Evolutionary conservation across 1,140 invertebrate genomes (phyloP), one percentile per base, ranked within the genome.

Genomic region (Ectropis grisescens): DNA sequence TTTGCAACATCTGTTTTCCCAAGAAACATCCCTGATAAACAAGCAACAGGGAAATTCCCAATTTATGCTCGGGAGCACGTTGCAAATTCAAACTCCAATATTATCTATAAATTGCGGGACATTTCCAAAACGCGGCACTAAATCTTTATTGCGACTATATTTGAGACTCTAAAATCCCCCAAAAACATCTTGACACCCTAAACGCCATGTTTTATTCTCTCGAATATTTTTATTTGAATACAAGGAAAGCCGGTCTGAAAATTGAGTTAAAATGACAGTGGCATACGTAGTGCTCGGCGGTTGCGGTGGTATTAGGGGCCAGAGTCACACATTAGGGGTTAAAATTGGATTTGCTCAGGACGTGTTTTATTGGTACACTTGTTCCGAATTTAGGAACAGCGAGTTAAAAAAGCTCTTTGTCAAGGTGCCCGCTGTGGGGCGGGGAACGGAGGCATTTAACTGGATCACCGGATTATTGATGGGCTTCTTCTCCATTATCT

Each of bases 191-290:
- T 65, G 60, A 60, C 58, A 45, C 62, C 69, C 61, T 66, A 74
- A 74, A 75, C 47, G 56, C 42, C 41, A 47, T 68, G 61, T 72
- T 71, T 72, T 76, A 75, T 72, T 59, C 50, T 56, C 60, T 56
- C 40, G 47, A 68, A 76, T 70, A 68, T 72, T 74, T 68, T 74
- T 71, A 72, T 70, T 72, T 64, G 67, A 72, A 71, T 67, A 56
- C 58, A 42, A 47, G 26, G 16, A 19, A 19, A 19, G 16, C 16
- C 8, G 3, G 16, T 26, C 70, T 64, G 40, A 67, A 75, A 81
- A 81, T 81, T 69, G 72, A 78, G 72, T 78, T 81, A 81, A 78
- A 81, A 78, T 74, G 75, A 80, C 72, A 75, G 70, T 58, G 70
- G 69, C 69, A 56, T 68, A 67, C 67, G 71, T 72, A 75, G 66